phyloP scores from a whole-genome alignment of 64 coral and sea anemone species.

The Anthopleura sola region DNA sequence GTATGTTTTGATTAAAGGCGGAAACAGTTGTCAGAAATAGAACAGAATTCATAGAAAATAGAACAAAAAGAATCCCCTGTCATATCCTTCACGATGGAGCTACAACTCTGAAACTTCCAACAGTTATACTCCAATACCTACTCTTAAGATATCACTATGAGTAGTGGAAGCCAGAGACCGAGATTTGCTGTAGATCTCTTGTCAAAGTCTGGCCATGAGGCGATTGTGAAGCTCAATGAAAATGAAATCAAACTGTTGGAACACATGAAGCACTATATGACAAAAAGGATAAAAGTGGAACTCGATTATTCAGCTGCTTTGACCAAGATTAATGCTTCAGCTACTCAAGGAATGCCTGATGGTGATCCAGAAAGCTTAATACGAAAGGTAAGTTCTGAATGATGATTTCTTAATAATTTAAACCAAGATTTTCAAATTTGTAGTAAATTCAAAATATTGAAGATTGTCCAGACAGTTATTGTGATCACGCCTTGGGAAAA shows the following conservation, averaged over 20 bases:
- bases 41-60: not conserved
- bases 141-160: not conserved
- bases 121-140: not conserved
- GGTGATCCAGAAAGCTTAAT: conserved; percentile 58
- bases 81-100: not conserved
- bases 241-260: conserved; percentile 78
- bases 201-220: conserved; percentile 77
- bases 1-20: not conserved
- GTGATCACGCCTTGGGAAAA: not conserved
- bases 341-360: conserved; percentile 42
- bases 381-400: conserved; percentile 56
- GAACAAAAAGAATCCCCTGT: not conserved
- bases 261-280: conserved; percentile 63
- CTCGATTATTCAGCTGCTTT: conserved; percentile 74
- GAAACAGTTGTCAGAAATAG: not conserved
- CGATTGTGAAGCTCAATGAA: conserved; percentile 70
- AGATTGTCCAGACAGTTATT: not conserved
- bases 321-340: conserved; percentile 67
- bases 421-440: too few relatives aligned
- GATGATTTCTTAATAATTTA: too few relatives aligned
- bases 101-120: not conserved
- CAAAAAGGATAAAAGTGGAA: conserved; percentile 67
- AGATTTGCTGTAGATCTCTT: conserved; percentile 73
- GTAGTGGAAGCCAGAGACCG: not conserved
- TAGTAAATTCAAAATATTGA: not conserved